These are phyloP conservation scores for Heliconius hewitsoni DNA, from an alignment of 1,140 invertebrate species.

Conservation along the genomic window DNA sequence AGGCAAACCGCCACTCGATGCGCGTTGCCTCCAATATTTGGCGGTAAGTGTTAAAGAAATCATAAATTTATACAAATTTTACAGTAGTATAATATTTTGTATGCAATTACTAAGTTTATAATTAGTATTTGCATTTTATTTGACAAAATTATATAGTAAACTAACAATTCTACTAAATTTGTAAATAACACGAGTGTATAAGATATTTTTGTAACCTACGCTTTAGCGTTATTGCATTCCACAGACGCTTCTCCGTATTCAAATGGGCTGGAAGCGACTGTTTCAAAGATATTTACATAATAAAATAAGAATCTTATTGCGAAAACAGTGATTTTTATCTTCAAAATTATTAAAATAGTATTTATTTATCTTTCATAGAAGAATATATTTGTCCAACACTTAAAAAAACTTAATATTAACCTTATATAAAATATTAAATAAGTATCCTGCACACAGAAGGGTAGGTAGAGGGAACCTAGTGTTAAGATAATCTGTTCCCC, in stretches of 20 bases:
- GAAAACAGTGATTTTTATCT: neutral
- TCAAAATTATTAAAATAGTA: neutral
- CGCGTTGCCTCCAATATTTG: too few species aligned
- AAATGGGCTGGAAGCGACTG: slow-evolving; percentile 14
- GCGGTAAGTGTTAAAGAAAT: neutral
- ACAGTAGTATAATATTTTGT: neutral
- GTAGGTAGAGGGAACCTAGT: too few species aligned
- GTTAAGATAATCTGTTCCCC: too few species aligned
- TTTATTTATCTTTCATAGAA: too few species aligned
- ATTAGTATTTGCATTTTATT: neutral
- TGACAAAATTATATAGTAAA: neutral
- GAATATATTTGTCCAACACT: too few species aligned
- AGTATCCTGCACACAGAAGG: too few species aligned
- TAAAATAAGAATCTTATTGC: neutral
- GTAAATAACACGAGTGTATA: neutral
- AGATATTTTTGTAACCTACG: slow-evolving; percentile 20
- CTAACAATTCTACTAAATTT: neutral
- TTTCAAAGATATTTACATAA: neutral
- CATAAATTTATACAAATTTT: neutral
- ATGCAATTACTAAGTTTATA: neutral
- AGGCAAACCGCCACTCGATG: too few species aligned
- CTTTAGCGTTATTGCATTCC: slow-evolving; percentile 24
- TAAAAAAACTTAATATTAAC: too few species aligned
- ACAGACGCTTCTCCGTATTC: slow-evolving; percentile 22
- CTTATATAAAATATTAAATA: too few species aligned